Conservation (phyloP, 2,888 invertebrate genomes). For the Leptinotarsa juncta region DNA sequence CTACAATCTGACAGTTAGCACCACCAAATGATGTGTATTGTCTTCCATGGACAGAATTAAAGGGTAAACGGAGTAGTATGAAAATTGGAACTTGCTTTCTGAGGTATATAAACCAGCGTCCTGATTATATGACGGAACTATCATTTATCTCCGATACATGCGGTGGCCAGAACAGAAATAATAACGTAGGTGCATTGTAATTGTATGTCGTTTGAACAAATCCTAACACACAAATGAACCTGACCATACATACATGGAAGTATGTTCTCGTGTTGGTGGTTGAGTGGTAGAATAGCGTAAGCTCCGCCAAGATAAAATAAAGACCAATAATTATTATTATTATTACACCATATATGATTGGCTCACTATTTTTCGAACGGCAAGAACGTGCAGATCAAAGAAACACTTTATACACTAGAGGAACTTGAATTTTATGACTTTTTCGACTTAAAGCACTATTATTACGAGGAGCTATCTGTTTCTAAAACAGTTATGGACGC, state of each 20-base stretch:
- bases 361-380: constrained; percentile 40
- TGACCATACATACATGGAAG: constrained; percentile 41
- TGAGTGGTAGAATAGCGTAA: no score
- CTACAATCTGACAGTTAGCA: constrained; percentile 13
- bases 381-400: constrained; percentile 33
- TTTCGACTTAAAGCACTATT: constrained; percentile 25
- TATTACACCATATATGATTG: constrained; percentile 36
- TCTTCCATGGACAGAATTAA: neutral
- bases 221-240: constrained; percentile 13
- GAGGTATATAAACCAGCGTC: neutral
- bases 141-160: constrained; percentile 5
- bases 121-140: neutral
- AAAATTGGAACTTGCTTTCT: neutral
- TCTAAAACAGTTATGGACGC: neutral
- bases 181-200: neutral
- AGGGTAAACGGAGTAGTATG: neutral
- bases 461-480: constrained; percentile 7
- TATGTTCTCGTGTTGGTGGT: constrained; percentile 34
- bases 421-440: constrained; percentile 38
- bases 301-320: no score
- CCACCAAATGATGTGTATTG: neutral
- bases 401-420: constrained; percentile 32
- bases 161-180: constrained; percentile 5
- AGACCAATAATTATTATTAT: no score
- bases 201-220: constrained; percentile 7